These are phyloP conservation scores for Callosobruchus maculatus DNA, from an alignment of 2,888 invertebrate species.

Conservation along the genomic window DNA sequence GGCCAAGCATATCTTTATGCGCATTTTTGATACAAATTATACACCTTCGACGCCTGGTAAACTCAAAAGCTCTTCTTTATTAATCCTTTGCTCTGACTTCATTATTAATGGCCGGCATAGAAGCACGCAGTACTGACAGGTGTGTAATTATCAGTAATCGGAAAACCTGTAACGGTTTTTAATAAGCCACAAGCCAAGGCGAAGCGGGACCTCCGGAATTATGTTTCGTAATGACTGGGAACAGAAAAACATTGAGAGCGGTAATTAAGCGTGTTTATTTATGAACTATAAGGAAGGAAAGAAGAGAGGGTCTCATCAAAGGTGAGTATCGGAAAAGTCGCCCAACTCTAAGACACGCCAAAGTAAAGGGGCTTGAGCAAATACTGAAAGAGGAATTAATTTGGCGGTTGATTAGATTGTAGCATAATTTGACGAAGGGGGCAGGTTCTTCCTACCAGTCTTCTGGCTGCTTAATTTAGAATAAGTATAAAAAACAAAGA, in stretches of 20 bases:
- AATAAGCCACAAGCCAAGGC: slow-evolving; percentile 26
- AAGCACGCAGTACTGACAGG: not conserved
- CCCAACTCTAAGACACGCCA: not conserved
- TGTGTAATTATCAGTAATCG: slow-evolving; percentile 33
- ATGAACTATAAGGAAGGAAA: not conserved
- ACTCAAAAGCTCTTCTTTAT: not conserved
- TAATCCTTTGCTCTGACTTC: not conserved
- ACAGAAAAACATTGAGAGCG: not conserved
- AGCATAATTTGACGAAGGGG: not conserved
- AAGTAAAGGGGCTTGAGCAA: not conserved
- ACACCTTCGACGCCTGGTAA: not conserved
- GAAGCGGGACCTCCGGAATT: not conserved
- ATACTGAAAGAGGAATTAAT: not conserved
- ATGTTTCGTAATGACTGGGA: not conserved
- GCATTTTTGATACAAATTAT: not conserved
- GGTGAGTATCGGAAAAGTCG: not conserved
- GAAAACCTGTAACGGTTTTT: slow-evolving; percentile 32
- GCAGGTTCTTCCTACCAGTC: not conserved
- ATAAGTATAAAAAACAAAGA: no score
- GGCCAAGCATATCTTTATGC: no score
- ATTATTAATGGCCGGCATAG: not conserved
- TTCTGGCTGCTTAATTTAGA: no score
- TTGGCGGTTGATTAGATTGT: not conserved
- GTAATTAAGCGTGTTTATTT: not conserved
- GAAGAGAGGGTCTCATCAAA: not conserved